phyloP scores from a whole-genome alignment of 2,113 vertebrate genomes.

The Calidris pygmaea region DNA sequence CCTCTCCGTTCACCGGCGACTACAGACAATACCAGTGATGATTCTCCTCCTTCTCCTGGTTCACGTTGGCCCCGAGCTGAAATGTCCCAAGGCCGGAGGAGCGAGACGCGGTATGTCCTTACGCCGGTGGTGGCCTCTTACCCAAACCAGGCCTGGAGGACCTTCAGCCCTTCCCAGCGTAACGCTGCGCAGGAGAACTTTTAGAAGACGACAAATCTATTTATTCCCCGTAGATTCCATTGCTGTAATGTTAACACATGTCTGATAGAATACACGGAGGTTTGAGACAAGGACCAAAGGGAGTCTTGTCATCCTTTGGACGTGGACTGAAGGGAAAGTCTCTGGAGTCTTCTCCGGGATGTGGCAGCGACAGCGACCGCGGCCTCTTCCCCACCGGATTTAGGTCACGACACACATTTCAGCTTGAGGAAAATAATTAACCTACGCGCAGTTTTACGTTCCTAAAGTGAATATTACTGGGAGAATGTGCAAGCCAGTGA shows the following conservation, averaged over 20 bases:
- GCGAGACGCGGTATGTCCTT: neutral
- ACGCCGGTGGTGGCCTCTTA: neutral
- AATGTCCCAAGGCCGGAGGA: neutral
- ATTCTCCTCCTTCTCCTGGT: neutral
- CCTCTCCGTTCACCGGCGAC: conserved; percentile 82
- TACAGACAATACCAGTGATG: conserved; percentile 93
- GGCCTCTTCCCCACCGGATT: neutral
- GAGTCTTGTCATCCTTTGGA: conserved; percentile 34
- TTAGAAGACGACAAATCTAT: conserved; percentile 47
- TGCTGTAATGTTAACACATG: conserved; percentile 33
- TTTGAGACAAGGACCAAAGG: conserved; percentile 35
- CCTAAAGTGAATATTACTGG: neutral
- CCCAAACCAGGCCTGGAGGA: neutral
- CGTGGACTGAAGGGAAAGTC: neutral
- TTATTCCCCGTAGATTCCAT: conserved; percentile 60
- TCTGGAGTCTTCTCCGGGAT: neutral
- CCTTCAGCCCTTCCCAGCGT: conserved; percentile 27
- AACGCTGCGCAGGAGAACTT: neutral
- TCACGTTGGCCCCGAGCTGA: neutral
- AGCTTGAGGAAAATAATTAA: neutral
- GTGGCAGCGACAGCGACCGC: neutral
- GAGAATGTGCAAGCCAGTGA: neutral
- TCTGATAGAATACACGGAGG: conserved; percentile 30
- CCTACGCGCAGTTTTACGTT: neutral
- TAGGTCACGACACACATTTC: neutral